phyloP scores from a whole-genome alignment of 2,797 vertebrate species.

The Macroramphosus scolopax region DNA sequence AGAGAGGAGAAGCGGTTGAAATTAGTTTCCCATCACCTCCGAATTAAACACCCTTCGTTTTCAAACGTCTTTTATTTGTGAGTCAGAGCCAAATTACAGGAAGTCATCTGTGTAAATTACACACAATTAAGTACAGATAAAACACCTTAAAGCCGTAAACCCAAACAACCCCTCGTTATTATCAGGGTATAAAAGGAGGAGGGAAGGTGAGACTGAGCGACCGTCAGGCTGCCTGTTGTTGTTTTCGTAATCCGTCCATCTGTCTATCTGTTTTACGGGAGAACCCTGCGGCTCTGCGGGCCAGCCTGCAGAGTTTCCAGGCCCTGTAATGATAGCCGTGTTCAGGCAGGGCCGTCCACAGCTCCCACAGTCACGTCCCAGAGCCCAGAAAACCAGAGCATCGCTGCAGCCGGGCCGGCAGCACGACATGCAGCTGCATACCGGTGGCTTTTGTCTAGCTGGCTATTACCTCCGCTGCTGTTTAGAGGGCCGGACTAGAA shows the following conservation, averaged over 20 bases:
- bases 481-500: conserved; percentile 32
- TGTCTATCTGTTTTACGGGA: conserved; percentile 42
- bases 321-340: conserved; percentile 67
- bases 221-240: conserved; percentile 24
- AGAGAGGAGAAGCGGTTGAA: conserved; percentile 2
- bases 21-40: conserved; percentile 4
- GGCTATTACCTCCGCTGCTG: conserved; percentile 59
- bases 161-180: no score
- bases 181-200: no score
- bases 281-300: conserved; percentile 52
- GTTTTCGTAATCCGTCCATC: conserved; percentile 29
- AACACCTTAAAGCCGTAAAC: no score
- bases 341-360: conserved; percentile 53
- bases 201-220: neutral
- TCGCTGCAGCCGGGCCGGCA: conserved; percentile 43
- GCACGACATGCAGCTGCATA: conserved; percentile 57
- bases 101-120: no score
- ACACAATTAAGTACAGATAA: no score
- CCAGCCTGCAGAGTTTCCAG: conserved; percentile 57
- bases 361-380: conserved; percentile 53
- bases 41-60: conserved; percentile 1
- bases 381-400: conserved; percentile 40
- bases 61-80: no score
- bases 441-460: conserved; percentile 72
- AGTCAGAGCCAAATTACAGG: conserved; percentile 8